Percentiles rank a stretch among this genome's conserved stretches.
Evolutionary conservation across 92 coral and sea anemone species (phyloP).

Genomic region (Epizoanthus scotinus): DNA sequence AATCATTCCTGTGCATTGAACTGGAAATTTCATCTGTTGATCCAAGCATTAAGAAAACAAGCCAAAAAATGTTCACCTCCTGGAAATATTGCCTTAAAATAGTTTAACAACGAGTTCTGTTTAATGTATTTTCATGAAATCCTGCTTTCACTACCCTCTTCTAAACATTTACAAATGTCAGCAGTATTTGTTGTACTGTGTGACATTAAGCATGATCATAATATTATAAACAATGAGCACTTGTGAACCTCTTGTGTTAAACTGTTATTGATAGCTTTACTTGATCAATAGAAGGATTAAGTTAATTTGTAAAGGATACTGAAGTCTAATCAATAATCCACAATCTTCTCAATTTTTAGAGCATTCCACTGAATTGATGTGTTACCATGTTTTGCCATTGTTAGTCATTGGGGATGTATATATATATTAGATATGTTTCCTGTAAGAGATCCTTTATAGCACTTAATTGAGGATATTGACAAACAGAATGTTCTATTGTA

Average conservation of each 20-base stretch:
- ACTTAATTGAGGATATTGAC: too few relatives aligned
- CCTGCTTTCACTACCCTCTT: background rate
- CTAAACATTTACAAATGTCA: background rate
- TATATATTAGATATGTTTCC: too few relatives aligned
- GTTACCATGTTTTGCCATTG: too few relatives aligned
- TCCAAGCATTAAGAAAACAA: background rate
- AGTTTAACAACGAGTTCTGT: background rate
- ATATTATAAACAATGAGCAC: slow-evolving; percentile 7
- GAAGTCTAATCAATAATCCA: background rate
- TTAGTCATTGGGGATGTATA: too few relatives aligned
- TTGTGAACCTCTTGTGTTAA: slow-evolving; percentile 11
- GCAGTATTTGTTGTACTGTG: slow-evolving; percentile 5
- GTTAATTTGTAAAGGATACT: background rate
- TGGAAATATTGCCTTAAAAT: background rate
- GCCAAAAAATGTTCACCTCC: slow-evolving; percentile 24
- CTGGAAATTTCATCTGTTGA: slow-evolving; percentile 17
- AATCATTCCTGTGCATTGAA: slow-evolving; percentile 30
- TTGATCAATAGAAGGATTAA: slow-evolving; percentile 6
- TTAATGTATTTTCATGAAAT: background rate
- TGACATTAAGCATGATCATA: slow-evolving; percentile 11
- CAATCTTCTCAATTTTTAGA: background rate
- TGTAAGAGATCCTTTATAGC: too few relatives aligned
- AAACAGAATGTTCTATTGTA: too few relatives aligned
- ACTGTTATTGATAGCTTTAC: background rate
- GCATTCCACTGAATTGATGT: background rate